Conservation (phyloP, 2,888 invertebrate species). For the Meliscaeva auricollis region DNA sequence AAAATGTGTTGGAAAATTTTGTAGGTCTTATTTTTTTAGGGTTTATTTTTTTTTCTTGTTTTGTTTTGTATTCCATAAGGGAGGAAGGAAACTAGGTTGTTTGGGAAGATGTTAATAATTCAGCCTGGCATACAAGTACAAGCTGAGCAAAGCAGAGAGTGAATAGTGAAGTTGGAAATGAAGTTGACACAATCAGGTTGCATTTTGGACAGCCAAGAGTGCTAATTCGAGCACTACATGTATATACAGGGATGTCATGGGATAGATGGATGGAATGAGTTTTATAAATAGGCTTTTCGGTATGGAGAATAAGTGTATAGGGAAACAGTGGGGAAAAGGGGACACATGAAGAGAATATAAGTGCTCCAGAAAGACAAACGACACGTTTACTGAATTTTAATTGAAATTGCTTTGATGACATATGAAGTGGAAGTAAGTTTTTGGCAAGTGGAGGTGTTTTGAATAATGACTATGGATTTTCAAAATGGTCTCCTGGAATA, state of each 20-base stretch:
- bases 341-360: not conserved
- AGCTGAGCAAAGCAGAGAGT: slow-evolving; percentile 10
- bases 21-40: not conserved
- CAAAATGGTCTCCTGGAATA: not conserved
- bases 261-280: not conserved
- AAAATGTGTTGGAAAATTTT: not conserved
- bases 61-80: slow-evolving; percentile 25
- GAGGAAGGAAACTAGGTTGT: slow-evolving; percentile 58
- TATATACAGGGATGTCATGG: not conserved
- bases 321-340: too few relatives aligned
- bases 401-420: slow-evolving; percentile 35
- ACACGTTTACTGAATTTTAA: slow-evolving; percentile 40
- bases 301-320: not conserved
- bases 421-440: slow-evolving; percentile 5
- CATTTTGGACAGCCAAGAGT: slow-evolving; percentile 47
- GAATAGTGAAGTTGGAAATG: slow-evolving; percentile 56
- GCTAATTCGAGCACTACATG: slow-evolving; percentile 48
- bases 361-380: slow-evolving; percentile 11
- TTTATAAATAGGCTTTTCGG: slow-evolving; percentile 24
- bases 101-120: slow-evolving; percentile 70
- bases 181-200: slow-evolving; percentile 67
- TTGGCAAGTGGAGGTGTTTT: slow-evolving; percentile 6
- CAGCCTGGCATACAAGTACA: slow-evolving; percentile 28
- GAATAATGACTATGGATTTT: not conserved
- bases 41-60: not conserved